phyloP scores from a whole-genome alignment of 2,113 vertebrate genomes.

The Calonectris borealis region DNA sequence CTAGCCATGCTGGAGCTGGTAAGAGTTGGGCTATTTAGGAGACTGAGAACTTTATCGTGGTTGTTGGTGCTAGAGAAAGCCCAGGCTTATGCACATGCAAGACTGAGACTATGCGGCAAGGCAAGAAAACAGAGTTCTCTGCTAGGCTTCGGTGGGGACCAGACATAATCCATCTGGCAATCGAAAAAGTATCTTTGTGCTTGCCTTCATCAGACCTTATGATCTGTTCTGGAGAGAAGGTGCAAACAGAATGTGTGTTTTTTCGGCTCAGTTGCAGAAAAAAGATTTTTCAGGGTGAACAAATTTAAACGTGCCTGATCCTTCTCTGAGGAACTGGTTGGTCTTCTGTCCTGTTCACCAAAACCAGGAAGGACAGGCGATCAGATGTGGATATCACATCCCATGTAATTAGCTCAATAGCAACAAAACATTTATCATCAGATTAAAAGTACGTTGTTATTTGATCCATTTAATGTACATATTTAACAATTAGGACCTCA shows the following conservation, averaged over 20 bases:
- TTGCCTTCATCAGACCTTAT: background rate
- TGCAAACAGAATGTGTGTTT: background rate
- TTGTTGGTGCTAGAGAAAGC: background rate
- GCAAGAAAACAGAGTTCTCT: background rate
- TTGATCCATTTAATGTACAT: background rate
- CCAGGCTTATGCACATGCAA: background rate
- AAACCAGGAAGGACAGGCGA: background rate
- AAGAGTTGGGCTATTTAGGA: background rate
- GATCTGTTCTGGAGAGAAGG: background rate
- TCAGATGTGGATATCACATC: background rate
- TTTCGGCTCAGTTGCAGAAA: background rate
- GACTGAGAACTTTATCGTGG: rapidly evolving
- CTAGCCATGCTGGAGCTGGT: background rate
- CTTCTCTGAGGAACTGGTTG: background rate
- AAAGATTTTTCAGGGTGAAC: background rate
- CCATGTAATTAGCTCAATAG: background rate
- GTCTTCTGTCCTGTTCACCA: background rate
- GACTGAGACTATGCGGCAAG: background rate
- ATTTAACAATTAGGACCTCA: background rate
- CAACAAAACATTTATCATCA: background rate
- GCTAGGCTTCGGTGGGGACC: background rate
- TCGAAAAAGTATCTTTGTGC: background rate
- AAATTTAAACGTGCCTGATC: background rate
- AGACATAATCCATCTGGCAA: background rate
- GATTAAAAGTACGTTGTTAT: background rate